Evolutionary conservation across 1,140 invertebrate genomes (phyloP).

Genomic region (Penaeus vannamei): DNA sequence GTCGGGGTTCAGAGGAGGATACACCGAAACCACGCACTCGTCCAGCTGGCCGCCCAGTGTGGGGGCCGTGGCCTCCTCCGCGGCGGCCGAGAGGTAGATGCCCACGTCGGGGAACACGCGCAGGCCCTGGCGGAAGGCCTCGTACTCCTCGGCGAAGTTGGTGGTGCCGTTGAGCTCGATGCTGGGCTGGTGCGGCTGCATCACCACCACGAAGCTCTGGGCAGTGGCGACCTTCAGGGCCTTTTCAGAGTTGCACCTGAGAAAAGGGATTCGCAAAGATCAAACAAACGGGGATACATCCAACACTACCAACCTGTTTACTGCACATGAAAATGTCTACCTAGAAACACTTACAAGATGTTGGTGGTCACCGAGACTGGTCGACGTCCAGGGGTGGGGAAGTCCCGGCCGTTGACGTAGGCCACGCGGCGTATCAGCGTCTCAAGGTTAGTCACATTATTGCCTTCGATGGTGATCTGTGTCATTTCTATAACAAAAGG

Average conservation of each 20-base stretch:
- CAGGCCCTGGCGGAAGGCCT: constrained; percentile 87
- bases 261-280: constrained; percentile 16
- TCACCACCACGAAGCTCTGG: constrained; percentile 89
- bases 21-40: constrained; percentile 91
- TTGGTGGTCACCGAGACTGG: constrained; percentile 88
- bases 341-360: constrained; percentile 71
- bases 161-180: constrained; percentile 87
- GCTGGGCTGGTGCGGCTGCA: constrained; percentile 86
- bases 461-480: constrained; percentile 91
- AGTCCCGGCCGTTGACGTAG: constrained; percentile 90
- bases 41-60: constrained; percentile 78
- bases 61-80: constrained; percentile 68
- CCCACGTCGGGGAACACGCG: constrained; percentile 86
- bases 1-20: constrained; percentile 94
- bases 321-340: background rate
- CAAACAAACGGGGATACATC: background rate
- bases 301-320: background rate
- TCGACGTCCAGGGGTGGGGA: constrained; percentile 91
- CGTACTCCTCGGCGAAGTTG: constrained; percentile 87
- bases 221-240: constrained; percentile 81
- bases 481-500: constrained; percentile 80
- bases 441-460: constrained; percentile 91
- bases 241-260: constrained; percentile 81
- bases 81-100: constrained; percentile 72
- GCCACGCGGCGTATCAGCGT: constrained; percentile 88